Evolutionary conservation across 2,888 invertebrate genomes (phyloP).

Genomic region (Yponomeuta malinellus): DNA sequence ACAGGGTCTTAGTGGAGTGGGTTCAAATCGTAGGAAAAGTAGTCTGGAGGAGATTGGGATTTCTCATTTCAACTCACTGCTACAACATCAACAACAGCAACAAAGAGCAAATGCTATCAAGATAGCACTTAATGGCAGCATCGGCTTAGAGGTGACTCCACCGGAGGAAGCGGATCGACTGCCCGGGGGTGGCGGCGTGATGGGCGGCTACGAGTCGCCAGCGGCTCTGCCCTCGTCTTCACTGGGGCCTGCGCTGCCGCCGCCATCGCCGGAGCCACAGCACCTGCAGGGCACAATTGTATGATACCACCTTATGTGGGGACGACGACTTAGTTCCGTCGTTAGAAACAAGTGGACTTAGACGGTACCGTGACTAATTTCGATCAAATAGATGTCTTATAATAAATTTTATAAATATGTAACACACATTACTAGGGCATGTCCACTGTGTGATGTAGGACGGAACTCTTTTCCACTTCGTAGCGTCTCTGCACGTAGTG

Average conservation of each 20-base stretch:
- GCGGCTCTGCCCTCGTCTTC: slow-evolving; percentile 59
- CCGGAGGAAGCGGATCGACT: slow-evolving; percentile 78
- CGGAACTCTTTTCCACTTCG: slow-evolving; percentile 39
- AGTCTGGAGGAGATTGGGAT: slow-evolving; percentile 91
- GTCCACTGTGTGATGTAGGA: slow-evolving; percentile 25
- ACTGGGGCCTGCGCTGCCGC: slow-evolving; percentile 42
- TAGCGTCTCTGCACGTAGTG: slow-evolving; percentile 54
- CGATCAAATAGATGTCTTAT: not conserved
- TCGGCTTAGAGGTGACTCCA: slow-evolving; percentile 87
- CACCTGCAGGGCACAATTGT: slow-evolving; percentile 93
- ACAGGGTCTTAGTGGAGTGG: slow-evolving; percentile 84
- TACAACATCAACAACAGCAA: slow-evolving; percentile 73
- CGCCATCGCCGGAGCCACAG: slow-evolving; percentile 77
- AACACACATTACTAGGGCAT: slow-evolving; percentile 12
- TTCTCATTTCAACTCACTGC: slow-evolving; percentile 83
- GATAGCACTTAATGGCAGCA: slow-evolving; percentile 89
- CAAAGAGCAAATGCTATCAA: slow-evolving; percentile 84
- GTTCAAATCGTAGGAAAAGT: slow-evolving; percentile 83
- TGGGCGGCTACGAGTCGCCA: slow-evolving; percentile 70
- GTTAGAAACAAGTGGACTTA: slow-evolving; percentile 83
- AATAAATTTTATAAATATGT: not conserved
- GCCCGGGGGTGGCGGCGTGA: slow-evolving; percentile 42
- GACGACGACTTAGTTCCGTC: slow-evolving; percentile 88
- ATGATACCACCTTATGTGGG: slow-evolving; percentile 97
- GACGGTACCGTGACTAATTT: slow-evolving; percentile 13